Conservation (phyloP, 2,113 vertebrate species). For the Lanius ludovicianus region DNA sequence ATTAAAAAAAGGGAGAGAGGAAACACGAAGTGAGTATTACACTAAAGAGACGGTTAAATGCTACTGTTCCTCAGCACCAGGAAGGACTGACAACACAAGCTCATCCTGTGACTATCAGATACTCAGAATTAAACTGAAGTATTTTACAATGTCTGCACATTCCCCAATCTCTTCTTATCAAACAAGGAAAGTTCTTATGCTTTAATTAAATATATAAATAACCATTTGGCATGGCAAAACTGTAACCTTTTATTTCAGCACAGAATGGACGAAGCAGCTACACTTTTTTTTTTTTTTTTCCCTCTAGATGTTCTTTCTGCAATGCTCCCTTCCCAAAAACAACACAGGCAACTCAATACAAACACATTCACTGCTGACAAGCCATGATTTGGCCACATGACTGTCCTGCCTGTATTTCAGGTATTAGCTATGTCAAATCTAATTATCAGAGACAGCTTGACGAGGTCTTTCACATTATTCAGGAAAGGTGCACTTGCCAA, state of each 20-base stretch:
- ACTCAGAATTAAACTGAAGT: background rate
- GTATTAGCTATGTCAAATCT: conserved; percentile 49
- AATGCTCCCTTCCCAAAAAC: background rate
- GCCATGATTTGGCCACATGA: conserved; percentile 28
- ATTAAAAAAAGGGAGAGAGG: background rate
- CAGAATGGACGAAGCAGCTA: background rate
- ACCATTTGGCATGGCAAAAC: background rate
- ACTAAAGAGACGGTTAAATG: background rate
- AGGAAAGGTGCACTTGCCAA: background rate
- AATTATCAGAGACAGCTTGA: conserved; percentile 36
- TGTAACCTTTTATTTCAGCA: background rate
- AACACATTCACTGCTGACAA: conserved; percentile 14
- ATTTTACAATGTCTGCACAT: background rate
- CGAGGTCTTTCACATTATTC: conserved; percentile 6
- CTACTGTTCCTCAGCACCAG: background rate
- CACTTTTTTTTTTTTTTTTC: background rate
- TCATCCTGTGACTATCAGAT: background rate
- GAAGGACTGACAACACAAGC: fast-evolving
- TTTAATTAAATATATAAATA: background rate
- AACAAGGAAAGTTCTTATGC: background rate
- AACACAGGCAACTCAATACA: background rate
- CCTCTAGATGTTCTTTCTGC: background rate
- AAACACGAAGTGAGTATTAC: background rate
- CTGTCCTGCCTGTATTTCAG: conserved; percentile 19
- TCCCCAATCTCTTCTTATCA: background rate